Evolutionary conservation across 2,888 invertebrate species (phyloP).

Genomic region (Chelonus formosanus): DNA sequence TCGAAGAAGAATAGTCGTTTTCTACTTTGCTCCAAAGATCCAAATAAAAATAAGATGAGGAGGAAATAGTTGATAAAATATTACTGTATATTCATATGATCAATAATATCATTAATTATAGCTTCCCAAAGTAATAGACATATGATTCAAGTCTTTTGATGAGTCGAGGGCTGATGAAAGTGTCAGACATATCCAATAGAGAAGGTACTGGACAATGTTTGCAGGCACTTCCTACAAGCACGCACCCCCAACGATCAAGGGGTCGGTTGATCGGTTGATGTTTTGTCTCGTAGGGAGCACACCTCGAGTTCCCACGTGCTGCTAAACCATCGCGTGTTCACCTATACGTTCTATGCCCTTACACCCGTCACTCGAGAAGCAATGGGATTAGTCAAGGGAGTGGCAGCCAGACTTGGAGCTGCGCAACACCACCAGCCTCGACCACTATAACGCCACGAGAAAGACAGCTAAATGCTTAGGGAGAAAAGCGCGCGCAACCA

Average conservation of each 20-base stretch:
- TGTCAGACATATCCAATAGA: conserved; percentile 6
- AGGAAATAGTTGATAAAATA: no score
- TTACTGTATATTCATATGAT: no score
- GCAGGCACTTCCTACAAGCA: conserved; percentile 5
- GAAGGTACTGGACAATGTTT: conserved; percentile 11
- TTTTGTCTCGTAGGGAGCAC: conserved; percentile 50
- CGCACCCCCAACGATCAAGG: conserved; percentile 28
- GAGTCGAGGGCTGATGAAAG: conserved; percentile 5
- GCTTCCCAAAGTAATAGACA: not conserved
- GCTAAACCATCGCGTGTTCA: conserved; percentile 57
- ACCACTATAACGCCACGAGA: not conserved
- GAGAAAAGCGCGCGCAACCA: conserved; percentile 14
- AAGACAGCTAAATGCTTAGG: conserved; percentile 10
- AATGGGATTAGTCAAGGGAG: conserved; percentile 58
- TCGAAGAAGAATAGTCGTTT: no score
- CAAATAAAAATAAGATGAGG: no score
- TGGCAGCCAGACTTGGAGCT: conserved; percentile 32
- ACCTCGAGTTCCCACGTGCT: conserved; percentile 60
- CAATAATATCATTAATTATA: no score
- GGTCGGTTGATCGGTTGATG: conserved; percentile 53
- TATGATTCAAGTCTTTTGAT: not conserved
- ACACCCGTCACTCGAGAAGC: conserved; percentile 56
- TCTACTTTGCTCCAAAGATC: no score
- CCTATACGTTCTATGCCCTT: conserved; percentile 54
- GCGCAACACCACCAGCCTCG: conserved; percentile 10